Conservation (phyloP, 2,113 vertebrate genomes). For the Geococcyx californianus region DNA sequence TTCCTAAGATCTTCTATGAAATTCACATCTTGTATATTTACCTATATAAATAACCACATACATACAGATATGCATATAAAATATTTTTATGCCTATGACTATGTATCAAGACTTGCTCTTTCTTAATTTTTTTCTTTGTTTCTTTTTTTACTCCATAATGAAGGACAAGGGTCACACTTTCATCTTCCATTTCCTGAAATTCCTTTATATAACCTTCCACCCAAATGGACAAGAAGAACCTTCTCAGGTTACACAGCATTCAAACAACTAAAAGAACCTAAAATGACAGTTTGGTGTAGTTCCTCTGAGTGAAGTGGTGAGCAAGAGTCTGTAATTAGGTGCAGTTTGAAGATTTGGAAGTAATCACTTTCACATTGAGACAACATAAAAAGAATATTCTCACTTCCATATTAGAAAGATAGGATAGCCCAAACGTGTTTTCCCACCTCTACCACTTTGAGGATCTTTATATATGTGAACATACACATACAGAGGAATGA, state of each 20-base stretch:
- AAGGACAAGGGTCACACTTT: neutral
- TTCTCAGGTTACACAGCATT: neutral
- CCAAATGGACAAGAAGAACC: neutral
- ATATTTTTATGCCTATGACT: neutral
- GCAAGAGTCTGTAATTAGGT: neutral
- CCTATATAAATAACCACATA: neutral
- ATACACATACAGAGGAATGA: accelerated
- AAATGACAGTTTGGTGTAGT: neutral
- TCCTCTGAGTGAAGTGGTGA: neutral
- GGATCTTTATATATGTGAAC: neutral
- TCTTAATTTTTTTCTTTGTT: neutral
- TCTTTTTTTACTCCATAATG: too few species aligned
- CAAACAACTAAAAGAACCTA: neutral
- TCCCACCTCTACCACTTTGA: neutral
- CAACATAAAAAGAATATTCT: neutral
- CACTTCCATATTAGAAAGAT: neutral
- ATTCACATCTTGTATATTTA: neutral
- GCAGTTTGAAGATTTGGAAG: neutral
- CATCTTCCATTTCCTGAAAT: neutral
- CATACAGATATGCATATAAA: neutral
- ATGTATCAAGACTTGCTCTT: neutral
- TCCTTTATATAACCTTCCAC: neutral
- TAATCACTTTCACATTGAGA: neutral
- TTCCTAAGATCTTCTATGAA: neutral
- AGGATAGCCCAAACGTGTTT: neutral